Percentiles rank a stretch among this genome's conserved stretches.
Conservation (phyloP, 2,888 invertebrate genomes). For the Willowsia nigromaculata region DNA sequence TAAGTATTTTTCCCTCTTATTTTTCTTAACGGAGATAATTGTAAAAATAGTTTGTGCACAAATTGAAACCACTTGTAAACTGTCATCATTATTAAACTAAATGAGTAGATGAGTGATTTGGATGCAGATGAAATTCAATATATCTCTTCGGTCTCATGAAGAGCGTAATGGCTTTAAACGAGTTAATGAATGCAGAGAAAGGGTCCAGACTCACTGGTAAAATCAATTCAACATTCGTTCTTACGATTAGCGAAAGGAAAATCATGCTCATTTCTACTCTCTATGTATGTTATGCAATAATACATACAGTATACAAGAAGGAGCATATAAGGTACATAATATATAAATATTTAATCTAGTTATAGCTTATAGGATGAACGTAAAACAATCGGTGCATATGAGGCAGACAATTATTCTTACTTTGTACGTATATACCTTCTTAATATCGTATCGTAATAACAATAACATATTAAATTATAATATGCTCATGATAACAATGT, state of each 20-base stretch:
- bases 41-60: conserved; percentile 64
- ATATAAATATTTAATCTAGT: too few relatives aligned
- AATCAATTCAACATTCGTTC: not conserved
- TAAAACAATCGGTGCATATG: too few relatives aligned
- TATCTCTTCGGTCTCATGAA: conserved; percentile 67
- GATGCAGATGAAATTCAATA: conserved; percentile 79
- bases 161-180: conserved; percentile 77
- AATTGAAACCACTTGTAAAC: conserved; percentile 76
- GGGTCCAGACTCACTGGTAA: not conserved
- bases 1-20: conserved; percentile 10
- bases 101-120: conserved; percentile 78
- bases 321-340: too few relatives aligned
- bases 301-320: too few relatives aligned
- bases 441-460: not conserved
- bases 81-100: conserved; percentile 76
- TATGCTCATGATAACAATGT: not conserved
- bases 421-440: too few relatives aligned
- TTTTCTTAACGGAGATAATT: conserved; percentile 48
- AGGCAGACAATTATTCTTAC: too few relatives aligned
- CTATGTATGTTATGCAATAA: too few relatives aligned
- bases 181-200: conserved; percentile 73
- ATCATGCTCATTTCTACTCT: not conserved
- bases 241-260: not conserved
- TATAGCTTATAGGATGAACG: too few relatives aligned
- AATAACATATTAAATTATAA: not conserved